Conservation (phyloP, 2,113 vertebrate genomes). For the Pygoscelis adeliae region DNA sequence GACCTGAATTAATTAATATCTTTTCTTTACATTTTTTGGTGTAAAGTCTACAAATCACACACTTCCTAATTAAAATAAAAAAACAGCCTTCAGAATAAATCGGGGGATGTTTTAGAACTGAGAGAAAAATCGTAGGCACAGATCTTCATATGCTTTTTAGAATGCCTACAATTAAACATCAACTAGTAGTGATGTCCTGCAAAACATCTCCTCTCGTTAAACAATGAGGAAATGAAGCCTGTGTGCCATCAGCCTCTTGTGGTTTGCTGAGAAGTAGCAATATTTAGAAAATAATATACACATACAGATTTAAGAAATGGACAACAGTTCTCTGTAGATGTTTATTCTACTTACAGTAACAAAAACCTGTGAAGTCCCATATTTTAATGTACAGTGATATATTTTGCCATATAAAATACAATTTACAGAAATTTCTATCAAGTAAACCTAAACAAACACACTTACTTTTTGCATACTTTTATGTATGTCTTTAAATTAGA, state of each 20-base stretch:
- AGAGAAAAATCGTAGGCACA: background rate
- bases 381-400: conserved; percentile 77
- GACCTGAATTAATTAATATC: background rate
- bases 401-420: conserved; percentile 81
- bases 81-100: background rate
- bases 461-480: conserved; percentile 72
- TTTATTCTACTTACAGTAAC: conserved; percentile 85
- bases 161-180: background rate
- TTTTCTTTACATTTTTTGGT: background rate
- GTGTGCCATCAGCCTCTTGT: rapidly evolving
- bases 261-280: background rate
- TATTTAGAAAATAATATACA: background rate
- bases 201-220: background rate
- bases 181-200: background rate
- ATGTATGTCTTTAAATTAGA: conserved; percentile 77
- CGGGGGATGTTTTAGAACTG: background rate
- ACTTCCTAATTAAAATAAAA: background rate
- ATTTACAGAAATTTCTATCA: conserved; percentile 78
- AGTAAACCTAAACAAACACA: conserved; percentile 77
- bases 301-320: background rate
- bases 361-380: conserved; percentile 74
- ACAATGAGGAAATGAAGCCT: background rate
- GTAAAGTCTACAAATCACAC: background rate
- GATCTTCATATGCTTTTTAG: background rate
- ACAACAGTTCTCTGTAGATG: conserved; percentile 57